Conservation (phyloP, 2,888 invertebrate species). For the Phortica magna region DNA sequence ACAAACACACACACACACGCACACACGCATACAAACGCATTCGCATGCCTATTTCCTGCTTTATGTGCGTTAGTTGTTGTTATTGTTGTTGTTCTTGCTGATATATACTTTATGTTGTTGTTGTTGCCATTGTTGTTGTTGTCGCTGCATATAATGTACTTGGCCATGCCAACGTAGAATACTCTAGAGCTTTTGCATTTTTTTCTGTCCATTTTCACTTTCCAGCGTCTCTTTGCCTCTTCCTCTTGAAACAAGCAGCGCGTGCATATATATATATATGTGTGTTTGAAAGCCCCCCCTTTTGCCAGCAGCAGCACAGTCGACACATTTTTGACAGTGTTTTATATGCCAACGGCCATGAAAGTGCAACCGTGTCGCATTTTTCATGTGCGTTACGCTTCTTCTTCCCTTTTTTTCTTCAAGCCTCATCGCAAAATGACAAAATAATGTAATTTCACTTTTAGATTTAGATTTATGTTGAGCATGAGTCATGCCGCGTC, state of each 20-base stretch:
- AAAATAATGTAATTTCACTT: slow-evolving; percentile 68
- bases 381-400: slow-evolving; percentile 12
- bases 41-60: slow-evolving; percentile 25
- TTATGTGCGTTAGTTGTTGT: slow-evolving; percentile 12
- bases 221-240: background rate
- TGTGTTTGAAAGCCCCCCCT: background rate
- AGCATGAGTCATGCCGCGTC: slow-evolving; percentile 45
- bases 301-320: background rate
- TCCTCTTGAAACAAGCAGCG: too few species aligned
- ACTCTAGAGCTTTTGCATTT: slow-evolving; percentile 71
- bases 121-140: slow-evolving; percentile 39
- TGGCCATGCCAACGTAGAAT: slow-evolving; percentile 41
- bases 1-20: background rate
- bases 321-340: slow-evolving; percentile 62
- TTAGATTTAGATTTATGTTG: slow-evolving; percentile 47
- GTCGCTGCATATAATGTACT: slow-evolving; percentile 68
- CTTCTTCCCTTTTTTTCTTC: background rate
- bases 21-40: slow-evolving; percentile 14
- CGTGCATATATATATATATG: too few species aligned
- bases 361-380: slow-evolving; percentile 57
- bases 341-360: slow-evolving; percentile 65
- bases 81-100: slow-evolving; percentile 17
- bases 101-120: slow-evolving; percentile 34
- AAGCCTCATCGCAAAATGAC: slow-evolving; percentile 57
- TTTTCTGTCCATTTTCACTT: slow-evolving; percentile 31